Percentiles rank a stretch among this genome's conserved stretches.
Evolutionary conservation across 2,113 vertebrate genomes (phyloP).

Genomic region (Hippolais icterina): DNA sequence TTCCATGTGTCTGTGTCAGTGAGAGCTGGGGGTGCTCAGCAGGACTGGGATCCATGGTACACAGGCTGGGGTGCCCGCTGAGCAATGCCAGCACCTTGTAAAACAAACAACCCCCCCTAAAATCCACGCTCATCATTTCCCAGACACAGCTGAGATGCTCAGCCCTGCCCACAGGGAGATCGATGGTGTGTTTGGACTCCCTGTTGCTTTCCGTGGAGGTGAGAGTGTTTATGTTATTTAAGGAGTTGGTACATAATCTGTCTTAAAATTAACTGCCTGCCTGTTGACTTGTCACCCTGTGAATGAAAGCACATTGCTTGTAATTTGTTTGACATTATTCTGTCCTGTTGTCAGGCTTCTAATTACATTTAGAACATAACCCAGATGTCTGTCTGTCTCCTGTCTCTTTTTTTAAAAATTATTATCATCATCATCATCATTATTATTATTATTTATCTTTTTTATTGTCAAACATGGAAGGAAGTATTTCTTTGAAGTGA

Average conservation of each 20-base stretch:
- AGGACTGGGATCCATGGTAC: background rate
- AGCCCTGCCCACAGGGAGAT: slow-evolving; percentile 14
- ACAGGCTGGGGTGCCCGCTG: background rate
- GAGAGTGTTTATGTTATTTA: slow-evolving; percentile 55
- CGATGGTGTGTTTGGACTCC: slow-evolving; percentile 41
- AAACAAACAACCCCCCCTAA: background rate
- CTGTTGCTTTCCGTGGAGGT: background rate
- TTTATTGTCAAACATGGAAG: background rate
- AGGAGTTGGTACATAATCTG: slow-evolving; percentile 51
- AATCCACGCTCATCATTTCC: rapidly evolving
- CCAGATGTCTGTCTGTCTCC: slow-evolving; percentile 64
- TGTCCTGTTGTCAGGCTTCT: slow-evolving; percentile 67
- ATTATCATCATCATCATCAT: background rate
- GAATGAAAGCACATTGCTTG: slow-evolving; percentile 67
- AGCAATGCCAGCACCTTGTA: background rate
- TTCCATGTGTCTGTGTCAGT: background rate
- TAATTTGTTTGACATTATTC: slow-evolving; percentile 68
- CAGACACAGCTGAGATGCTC: background rate
- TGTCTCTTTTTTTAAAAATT: background rate
- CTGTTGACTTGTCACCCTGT: slow-evolving; percentile 71
- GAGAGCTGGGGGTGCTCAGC: background rate
- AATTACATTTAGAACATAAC: slow-evolving; percentile 65
- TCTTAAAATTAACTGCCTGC: slow-evolving; percentile 62
- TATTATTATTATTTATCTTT: background rate
- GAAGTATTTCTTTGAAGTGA: background rate